Conservation (phyloP, 1,140 invertebrate genomes). For the Nebria ingens region DNA sequence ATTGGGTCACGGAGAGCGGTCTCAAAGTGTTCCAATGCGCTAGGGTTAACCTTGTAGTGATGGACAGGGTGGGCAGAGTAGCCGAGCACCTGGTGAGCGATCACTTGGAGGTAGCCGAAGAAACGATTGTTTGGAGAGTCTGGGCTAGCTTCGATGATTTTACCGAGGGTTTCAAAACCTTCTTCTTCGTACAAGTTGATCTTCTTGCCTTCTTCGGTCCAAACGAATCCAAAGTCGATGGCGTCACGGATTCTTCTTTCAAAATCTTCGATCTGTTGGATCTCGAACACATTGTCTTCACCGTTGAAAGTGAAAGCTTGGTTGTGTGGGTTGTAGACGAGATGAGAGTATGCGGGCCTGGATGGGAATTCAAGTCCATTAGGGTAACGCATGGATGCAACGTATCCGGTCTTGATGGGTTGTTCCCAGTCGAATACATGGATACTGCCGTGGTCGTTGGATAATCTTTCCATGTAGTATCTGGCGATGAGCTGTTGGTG, state of each 20-base stretch:
- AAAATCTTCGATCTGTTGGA: constrained; percentile 20
- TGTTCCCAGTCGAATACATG: constrained; percentile 43
- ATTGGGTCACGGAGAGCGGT: constrained; percentile 55
- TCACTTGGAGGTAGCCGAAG: constrained; percentile 45
- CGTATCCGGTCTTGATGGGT: constrained; percentile 47
- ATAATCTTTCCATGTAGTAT: constrained; percentile 57
- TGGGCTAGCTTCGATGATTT: constrained; percentile 39
- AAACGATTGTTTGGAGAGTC: constrained; percentile 41
- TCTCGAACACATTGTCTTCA: constrained; percentile 14
- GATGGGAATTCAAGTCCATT: constrained; percentile 54
- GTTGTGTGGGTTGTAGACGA: constrained; percentile 28
- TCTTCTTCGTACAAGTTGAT: constrained; percentile 28
- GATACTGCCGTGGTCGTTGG: constrained; percentile 50
- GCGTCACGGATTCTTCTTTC: constrained; percentile 38
- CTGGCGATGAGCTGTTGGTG: constrained; percentile 49
- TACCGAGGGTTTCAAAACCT: constrained; percentile 37
- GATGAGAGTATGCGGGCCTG: constrained; percentile 36
- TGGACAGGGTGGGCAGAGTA: constrained; percentile 35
- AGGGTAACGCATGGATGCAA: constrained; percentile 49
- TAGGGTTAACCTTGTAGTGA: constrained; percentile 32
- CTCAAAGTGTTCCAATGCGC: constrained; percentile 35
- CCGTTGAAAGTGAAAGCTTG: constrained; percentile 27
- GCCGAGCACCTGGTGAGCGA: constrained; percentile 34
- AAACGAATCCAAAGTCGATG: constrained; percentile 38
- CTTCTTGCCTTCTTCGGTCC: constrained; percentile 27